Evolutionary conservation across 2,113 vertebrate species (phyloP).

Genomic region (Butorides virescens): DNA sequence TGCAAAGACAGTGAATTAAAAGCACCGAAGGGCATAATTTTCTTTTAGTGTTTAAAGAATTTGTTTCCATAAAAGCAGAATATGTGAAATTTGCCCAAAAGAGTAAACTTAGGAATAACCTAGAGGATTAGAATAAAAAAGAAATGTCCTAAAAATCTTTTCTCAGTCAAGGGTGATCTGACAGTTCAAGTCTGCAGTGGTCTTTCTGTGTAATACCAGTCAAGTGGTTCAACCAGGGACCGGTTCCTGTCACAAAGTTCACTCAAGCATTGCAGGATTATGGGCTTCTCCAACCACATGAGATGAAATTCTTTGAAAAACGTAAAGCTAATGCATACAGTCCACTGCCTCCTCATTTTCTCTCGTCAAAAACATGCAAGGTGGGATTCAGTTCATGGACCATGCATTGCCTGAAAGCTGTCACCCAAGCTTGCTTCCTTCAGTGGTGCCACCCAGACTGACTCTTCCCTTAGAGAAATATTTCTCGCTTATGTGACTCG

Average conservation of each 20-base stretch:
- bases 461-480: not conserved
- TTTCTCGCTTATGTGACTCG: not conserved
- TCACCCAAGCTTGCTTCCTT: not conserved
- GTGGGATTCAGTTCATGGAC: not conserved
- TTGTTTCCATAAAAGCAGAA: not conserved
- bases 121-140: not conserved
- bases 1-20: slow-evolving; percentile 53
- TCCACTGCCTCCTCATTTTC: not conserved
- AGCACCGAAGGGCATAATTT: slow-evolving; percentile 24
- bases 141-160: not conserved
- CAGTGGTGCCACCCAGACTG: not conserved
- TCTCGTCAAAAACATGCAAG: not conserved
- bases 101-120: not conserved
- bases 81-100: not conserved
- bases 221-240: not conserved
- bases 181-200: not conserved
- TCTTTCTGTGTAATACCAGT: not conserved
- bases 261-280: not conserved
- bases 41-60: slow-evolving; percentile 30
- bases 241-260: not conserved
- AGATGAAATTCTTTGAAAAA: not conserved
- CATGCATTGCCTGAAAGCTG: not conserved
- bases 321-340: not conserved
- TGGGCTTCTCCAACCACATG: not conserved
- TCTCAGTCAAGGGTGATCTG: not conserved